phyloP scores from a whole-genome alignment of 64 coral and sea anemone species.

The Stichodactyla helianthus region DNA sequence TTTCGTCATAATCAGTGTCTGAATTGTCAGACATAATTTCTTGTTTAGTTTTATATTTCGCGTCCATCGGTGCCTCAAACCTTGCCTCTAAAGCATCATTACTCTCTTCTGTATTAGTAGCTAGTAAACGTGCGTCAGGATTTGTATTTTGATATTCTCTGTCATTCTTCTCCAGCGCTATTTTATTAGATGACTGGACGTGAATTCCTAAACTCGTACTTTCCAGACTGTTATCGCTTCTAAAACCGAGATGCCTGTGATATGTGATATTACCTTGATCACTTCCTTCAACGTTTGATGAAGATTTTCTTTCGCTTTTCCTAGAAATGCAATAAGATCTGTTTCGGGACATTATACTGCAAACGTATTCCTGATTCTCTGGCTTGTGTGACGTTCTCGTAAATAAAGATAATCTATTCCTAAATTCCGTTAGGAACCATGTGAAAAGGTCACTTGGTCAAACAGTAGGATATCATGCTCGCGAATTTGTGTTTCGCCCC shows the following conservation, averaged over 20 bases:
- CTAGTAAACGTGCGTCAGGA: background rate
- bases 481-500: no score
- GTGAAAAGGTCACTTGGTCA: background rate
- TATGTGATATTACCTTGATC: background rate
- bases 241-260: background rate
- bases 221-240: background rate
- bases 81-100: background rate
- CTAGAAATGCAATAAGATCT: background rate
- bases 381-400: background rate
- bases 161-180: background rate
- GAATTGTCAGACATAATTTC: background rate
- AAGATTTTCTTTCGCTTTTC: background rate
- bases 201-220: background rate
- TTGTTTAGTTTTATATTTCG: background rate
- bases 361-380: background rate
- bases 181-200: background rate
- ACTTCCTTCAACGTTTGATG: background rate
- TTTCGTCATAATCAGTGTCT: background rate
- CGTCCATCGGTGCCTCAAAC: background rate
- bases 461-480: background rate
- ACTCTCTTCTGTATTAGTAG: background rate
- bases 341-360: background rate
- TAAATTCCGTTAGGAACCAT: background rate
- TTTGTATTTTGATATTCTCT: background rate
- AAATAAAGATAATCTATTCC: background rate